Evolutionary conservation across 2,888 invertebrate genomes (phyloP).

Genomic region (Camponotus fellah): DNA sequence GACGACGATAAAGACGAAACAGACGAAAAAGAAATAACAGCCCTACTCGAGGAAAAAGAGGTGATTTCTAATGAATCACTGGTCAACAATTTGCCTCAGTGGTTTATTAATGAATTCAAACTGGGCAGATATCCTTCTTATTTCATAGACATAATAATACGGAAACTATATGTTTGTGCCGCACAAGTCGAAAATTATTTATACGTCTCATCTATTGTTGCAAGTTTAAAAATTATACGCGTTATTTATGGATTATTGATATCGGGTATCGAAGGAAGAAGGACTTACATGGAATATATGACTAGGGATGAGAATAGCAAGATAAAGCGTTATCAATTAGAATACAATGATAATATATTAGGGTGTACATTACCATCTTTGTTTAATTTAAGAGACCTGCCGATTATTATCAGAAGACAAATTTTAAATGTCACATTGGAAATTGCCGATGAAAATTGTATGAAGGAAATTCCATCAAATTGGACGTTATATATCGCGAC

Average conservation of each 20-base stretch:
- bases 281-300: constrained; percentile 78
- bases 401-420: constrained; percentile 73
- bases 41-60: constrained; percentile 11
- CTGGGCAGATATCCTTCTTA: constrained; percentile 89
- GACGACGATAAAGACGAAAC: constrained; percentile 68
- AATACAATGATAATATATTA: constrained; percentile 60
- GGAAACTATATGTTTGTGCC: constrained; percentile 89
- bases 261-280: constrained; percentile 57
- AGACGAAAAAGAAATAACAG: constrained; percentile 66
- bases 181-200: constrained; percentile 91
- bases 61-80: constrained; percentile 29
- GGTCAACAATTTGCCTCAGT: constrained; percentile 81
- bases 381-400: constrained; percentile 79
- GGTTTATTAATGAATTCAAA: constrained; percentile 90
- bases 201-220: constrained; percentile 88
- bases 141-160: constrained; percentile 90
- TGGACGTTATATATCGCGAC: constrained; percentile 89
- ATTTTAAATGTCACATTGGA: constrained; percentile 87
- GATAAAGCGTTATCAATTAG: constrained; percentile 71
- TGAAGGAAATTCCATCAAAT: constrained; percentile 86
- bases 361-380: constrained; percentile 82
- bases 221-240: constrained; percentile 89
- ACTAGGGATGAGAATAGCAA: constrained; percentile 75
- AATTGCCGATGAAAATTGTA: constrained; percentile 82
- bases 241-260: constrained; percentile 87